Conservation (phyloP, 2,888 invertebrate species). For the Ceriagrion tenellum region DNA sequence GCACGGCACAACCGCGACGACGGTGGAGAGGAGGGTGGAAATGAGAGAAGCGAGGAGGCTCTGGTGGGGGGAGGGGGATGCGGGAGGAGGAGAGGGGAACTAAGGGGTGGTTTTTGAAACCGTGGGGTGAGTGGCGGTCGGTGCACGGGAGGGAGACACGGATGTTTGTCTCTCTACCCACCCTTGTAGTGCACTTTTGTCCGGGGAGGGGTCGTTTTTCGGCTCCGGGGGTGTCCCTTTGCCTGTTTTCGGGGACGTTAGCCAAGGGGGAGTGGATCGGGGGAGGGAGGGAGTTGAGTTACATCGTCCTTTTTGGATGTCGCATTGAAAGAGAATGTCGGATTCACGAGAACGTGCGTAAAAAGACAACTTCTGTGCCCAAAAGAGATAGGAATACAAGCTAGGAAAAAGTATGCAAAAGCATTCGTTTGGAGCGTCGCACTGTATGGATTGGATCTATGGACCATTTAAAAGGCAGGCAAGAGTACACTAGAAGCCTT, state of each 20-base stretch:
- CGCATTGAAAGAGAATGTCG: no score
- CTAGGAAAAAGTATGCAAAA: no score
- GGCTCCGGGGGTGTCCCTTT: not conserved
- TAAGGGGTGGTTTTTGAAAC: not conserved
- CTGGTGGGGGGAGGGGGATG: not conserved
- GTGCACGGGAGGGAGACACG: not conserved
- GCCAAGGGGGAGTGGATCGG: not conserved
- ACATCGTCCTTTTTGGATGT: not conserved
- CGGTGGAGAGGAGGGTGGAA: not conserved
- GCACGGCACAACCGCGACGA: conserved; percentile 8
- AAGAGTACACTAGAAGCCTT: no score
- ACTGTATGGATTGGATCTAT: no score
- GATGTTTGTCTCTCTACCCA: not conserved
- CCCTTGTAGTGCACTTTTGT: not conserved
- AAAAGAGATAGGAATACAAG: no score
- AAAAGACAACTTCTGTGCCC: no score
- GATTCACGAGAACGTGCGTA: no score
- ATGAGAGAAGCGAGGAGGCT: not conserved
- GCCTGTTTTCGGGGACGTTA: not conserved
- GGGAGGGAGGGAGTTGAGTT: not conserved
- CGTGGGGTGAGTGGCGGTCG: not conserved
- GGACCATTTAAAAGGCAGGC: no score
- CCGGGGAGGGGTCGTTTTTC: not conserved
- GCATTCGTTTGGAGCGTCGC: no score
- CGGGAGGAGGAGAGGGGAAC: not conserved